These are phyloP conservation scores for Tanypteryx hageni DNA, from an alignment of 2,888 invertebrate species.

Conservation along the genomic window DNA sequence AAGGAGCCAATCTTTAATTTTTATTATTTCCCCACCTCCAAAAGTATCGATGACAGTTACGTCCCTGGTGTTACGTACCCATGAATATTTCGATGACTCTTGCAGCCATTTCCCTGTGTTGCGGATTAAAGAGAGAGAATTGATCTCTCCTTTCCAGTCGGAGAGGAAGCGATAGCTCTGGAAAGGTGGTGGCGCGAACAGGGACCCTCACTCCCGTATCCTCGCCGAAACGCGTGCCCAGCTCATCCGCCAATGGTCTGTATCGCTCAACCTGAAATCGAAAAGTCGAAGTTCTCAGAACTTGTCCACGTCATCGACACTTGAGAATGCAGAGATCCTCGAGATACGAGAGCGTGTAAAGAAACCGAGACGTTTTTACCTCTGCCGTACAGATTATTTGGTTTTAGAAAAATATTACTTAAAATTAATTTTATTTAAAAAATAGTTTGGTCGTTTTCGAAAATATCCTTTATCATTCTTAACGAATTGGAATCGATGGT, in stretches of 20 bases:
- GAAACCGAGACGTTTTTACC: too few relatives aligned
- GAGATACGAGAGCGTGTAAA: too few relatives aligned
- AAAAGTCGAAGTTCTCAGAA: background rate
- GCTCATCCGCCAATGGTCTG: constrained; percentile 78
- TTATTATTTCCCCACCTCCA: too few relatives aligned
- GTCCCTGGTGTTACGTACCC: constrained; percentile 78
- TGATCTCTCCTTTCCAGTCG: constrained; percentile 80
- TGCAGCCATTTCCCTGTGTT: constrained; percentile 84
- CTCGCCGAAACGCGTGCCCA: constrained; percentile 78
- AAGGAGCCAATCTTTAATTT: too few relatives aligned
- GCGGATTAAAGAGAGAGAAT: constrained; percentile 86
- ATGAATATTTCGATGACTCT: constrained; percentile 83
- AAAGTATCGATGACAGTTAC: too few relatives aligned
- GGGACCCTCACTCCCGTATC: constrained; percentile 74
- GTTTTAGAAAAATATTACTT: too few relatives aligned
- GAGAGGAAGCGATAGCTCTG: constrained; percentile 81
- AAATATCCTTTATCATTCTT: too few relatives aligned
- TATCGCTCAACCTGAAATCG: constrained; percentile 77
- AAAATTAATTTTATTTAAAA: too few relatives aligned
- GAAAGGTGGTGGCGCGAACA: constrained; percentile 78
- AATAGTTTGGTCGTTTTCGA: too few relatives aligned
- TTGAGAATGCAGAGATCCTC: too few relatives aligned
- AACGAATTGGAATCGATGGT: too few relatives aligned
- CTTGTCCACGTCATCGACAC: background rate
- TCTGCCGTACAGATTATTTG: too few relatives aligned